A percentile compares a stretch with the other conserved stretches of the same genome.
phyloP scores from a whole-genome alignment of 1,140 invertebrate species.

The Bicyclus anynana region DNA sequence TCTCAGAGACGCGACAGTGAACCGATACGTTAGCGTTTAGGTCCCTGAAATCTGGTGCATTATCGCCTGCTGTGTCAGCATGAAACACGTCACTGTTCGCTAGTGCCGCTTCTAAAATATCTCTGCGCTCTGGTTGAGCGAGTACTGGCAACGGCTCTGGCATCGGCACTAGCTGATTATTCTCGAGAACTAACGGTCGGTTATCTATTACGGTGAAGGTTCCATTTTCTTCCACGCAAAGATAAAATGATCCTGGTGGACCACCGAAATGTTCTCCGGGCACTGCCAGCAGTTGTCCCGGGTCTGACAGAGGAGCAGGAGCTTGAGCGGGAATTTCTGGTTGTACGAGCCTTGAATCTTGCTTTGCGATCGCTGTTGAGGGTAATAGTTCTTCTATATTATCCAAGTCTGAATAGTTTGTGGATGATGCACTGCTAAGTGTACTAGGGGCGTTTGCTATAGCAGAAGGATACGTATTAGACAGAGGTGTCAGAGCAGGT shows the following conservation, averaged over 20 bases:
- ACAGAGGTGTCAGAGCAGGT: conserved; percentile 37
- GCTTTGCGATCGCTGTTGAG: conserved; percentile 57
- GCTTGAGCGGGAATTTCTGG: conserved; percentile 35
- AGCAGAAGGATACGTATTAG: conserved; percentile 28
- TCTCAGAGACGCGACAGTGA: conserved; percentile 81
- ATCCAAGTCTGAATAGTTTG: conserved; percentile 50
- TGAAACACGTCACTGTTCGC: conserved; percentile 87
- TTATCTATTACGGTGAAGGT: conserved; percentile 84
- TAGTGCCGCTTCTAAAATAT: conserved; percentile 86
- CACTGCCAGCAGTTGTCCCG: conserved; percentile 81
- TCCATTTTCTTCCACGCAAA: conserved; percentile 82
- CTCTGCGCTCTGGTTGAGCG: conserved; percentile 74
- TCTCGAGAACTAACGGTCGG: conserved; percentile 79
- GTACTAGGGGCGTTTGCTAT: conserved; percentile 36
- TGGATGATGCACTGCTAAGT: conserved; percentile 24
- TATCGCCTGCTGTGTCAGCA: conserved; percentile 74
- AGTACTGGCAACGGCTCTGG: conserved; percentile 44
- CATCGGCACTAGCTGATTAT: conserved; percentile 78
- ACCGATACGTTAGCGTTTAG: conserved; percentile 73
- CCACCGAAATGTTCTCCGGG: conserved; percentile 82
- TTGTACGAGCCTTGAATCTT: conserved; percentile 25
- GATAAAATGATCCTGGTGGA: conserved; percentile 80
- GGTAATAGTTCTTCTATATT: conserved; percentile 69
- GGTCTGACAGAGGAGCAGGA: conserved; percentile 62
- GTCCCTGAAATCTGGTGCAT: conserved; percentile 76